Evolutionary conservation across 2,797 vertebrate species (phyloP).

Genomic region (Pipistrellus pygmaeus): DNA sequence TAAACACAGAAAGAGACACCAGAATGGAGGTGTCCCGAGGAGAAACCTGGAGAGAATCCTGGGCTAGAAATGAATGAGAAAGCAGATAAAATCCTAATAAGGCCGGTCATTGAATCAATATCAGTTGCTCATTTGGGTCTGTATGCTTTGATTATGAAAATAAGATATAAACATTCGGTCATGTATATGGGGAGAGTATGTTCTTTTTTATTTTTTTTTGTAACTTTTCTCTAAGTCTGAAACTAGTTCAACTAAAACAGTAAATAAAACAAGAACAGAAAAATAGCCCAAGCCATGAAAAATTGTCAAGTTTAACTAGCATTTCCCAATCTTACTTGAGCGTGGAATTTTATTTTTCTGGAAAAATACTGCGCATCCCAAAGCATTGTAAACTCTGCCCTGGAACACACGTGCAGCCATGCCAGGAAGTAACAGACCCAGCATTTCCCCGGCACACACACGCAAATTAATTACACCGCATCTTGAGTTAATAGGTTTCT

Average conservation of each 20-base stretch:
- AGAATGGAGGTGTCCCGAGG: not conserved
- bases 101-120: not conserved
- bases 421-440: not conserved
- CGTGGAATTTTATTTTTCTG: not conserved
- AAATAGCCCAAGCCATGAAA: not conserved
- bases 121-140: not conserved
- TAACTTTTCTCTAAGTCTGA: not conserved
- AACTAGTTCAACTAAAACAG: conserved; percentile 3
- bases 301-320: not conserved
- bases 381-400: not conserved
- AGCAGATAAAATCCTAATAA: not conserved
- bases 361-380: not conserved
- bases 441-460: not conserved
- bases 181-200: not conserved
- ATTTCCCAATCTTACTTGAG: not conserved
- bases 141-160: not conserved
- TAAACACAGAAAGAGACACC: not conserved
- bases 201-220: not conserved
- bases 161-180: not conserved
- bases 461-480: not conserved
- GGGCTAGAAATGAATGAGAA: not conserved
- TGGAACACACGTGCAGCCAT: not conserved
- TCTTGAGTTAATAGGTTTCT: not conserved
- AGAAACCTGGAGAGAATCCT: not conserved
- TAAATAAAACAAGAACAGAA: not conserved